These are phyloP conservation scores for Selene dorsalis DNA, from an alignment of 2,797 vertebrate species.

Conservation along the genomic window DNA sequence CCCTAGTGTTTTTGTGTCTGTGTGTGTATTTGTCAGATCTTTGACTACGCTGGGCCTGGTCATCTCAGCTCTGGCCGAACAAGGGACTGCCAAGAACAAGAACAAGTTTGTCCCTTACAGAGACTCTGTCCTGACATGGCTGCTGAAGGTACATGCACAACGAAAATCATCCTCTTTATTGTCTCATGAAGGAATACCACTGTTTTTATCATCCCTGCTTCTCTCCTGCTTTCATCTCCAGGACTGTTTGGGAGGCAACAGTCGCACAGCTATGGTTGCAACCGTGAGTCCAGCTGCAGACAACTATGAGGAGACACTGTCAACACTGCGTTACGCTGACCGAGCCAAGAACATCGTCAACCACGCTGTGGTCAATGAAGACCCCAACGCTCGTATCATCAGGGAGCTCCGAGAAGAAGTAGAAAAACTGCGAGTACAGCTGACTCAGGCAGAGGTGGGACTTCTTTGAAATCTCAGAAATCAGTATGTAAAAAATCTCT, in stretches of 20 bases:
- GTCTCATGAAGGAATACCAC: not conserved
- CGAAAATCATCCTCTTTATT: not conserved
- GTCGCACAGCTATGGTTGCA: conserved; percentile 98
- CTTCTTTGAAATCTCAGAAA: not conserved
- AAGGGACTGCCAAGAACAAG: conserved; percentile 91
- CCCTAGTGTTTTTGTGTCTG: not conserved
- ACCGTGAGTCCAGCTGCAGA: conserved; percentile 95
- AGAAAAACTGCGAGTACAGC: conserved; percentile 88
- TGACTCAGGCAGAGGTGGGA: conserved; percentile 83
- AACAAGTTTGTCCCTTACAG: conserved; percentile 95
- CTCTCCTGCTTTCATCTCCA: conserved; percentile 55
- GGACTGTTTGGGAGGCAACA: conserved; percentile 98
- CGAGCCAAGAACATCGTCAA: conserved; percentile 92
- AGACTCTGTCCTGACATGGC: conserved; percentile 94
- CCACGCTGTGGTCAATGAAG: conserved; percentile 92
- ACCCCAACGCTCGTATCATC: conserved; percentile 92
- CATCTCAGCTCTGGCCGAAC: conserved; percentile 88
- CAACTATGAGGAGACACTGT: conserved; percentile 96
- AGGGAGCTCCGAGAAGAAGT: conserved; percentile 92
- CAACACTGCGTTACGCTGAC: conserved; percentile 90
- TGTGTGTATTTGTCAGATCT: conserved; percentile 75
- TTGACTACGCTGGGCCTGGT: conserved; percentile 87
- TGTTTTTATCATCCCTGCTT: not conserved
- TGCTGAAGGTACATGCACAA: conserved; percentile 86
- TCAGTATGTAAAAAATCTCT: not conserved